Evolutionary conservation across 2,888 invertebrate species (phyloP), one percentile per base, ranked within the genome.

Genomic region (Sarcophaga carnaria): DNA sequence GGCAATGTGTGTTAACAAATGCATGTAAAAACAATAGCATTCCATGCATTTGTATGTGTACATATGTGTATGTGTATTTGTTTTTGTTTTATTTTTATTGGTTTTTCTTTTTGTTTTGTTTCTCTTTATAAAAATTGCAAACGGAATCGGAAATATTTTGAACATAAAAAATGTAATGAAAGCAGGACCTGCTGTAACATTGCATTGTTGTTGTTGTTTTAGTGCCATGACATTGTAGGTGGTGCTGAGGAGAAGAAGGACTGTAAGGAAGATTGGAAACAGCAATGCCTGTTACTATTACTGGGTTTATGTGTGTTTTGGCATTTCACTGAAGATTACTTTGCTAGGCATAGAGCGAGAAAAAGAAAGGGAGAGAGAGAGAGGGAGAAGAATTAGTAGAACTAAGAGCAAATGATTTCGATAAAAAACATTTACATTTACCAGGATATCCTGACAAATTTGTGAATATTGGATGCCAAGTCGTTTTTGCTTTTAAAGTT

Each of bases 71-170:
- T 47, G 75, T 69, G 66, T 1, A 17, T 81, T 64, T 75, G 60
- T 49, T 60, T 75, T 69, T 17, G 5, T 72, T 67, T n/a, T 10
- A 60, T 45, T 64, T 37, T 37, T 37, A 37, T 37, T 82, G 37
- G 1, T 66, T 75, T 25, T 70, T 82, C 6, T 25, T 47, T 25
- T 67, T 79, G n/a, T 69, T 25, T 60, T 37, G 45, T 14, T 60
- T 45, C 76, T 74, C 49, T 11, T 60, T 78, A 75, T 88, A 85
- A 86, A 86, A 85, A 86, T 88, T 86, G 80, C 75, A 83, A 88
- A 85, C 85, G 88, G 88, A 88, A 88, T 64, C 88, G 88, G 88
- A 88, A 86, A 79, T 82, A 87, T 84, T 84, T 84, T 81, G 84
- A 87, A 37, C 37, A 37, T 37, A 59, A 72, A 84, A 79, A 49